Conservation (phyloP, 2,113 vertebrate genomes). For the Python bivittatus region DNA sequence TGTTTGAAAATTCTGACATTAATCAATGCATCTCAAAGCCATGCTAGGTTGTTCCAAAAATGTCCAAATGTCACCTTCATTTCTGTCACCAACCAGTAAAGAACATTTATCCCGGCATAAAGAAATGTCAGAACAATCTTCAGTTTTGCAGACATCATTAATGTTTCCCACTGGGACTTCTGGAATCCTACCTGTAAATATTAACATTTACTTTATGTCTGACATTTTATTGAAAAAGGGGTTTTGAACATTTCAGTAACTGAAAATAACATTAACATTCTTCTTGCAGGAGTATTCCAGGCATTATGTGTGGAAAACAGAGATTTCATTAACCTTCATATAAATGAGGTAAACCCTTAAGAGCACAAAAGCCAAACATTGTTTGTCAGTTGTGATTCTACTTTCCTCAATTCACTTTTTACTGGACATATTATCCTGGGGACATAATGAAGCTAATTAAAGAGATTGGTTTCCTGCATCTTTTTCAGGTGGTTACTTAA, state of each 20-base stretch:
- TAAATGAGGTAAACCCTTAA: slow-evolving; percentile 68
- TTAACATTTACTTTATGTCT: background rate
- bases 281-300: slow-evolving; percentile 74
- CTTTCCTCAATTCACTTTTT: slow-evolving; percentile 30
- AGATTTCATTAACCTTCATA: slow-evolving; percentile 72
- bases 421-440: background rate
- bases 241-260: background rate
- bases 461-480: background rate
- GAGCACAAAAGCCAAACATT: slow-evolving; percentile 9
- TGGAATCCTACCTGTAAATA: background rate
- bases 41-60: background rate
- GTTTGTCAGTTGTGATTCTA: background rate
- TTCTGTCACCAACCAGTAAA: background rate
- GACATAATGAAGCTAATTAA: background rate
- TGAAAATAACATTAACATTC: slow-evolving; percentile 25
- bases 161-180: background rate
- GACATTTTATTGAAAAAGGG: background rate
- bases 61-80: background rate
- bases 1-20: background rate
- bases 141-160: background rate
- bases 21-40: background rate
- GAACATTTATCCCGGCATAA: background rate
- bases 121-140: background rate
- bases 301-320: slow-evolving; percentile 58
- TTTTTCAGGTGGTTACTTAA: background rate